Percentiles rank a stretch among this genome's conserved stretches.
phyloP scores from a whole-genome alignment of 2,113 vertebrate genomes.

The Myrmecobius fasciatus region DNA sequence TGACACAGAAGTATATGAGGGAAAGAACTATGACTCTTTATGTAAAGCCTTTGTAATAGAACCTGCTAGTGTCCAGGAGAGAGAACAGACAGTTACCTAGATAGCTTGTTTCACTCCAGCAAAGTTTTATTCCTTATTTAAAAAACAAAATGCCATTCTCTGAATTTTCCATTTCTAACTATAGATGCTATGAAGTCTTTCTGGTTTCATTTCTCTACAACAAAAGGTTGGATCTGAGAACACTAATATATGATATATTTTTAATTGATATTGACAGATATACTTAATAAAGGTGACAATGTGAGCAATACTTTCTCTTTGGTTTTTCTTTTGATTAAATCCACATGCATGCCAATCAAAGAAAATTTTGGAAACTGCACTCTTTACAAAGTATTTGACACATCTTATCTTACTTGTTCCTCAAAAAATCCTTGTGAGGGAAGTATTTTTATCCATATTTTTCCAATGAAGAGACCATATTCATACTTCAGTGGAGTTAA shows the following conservation, averaged over 20 bases:
- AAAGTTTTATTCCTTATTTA: not conserved
- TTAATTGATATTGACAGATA: not conserved
- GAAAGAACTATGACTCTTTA: not conserved
- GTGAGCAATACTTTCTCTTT: not conserved
- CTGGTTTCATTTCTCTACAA: not conserved
- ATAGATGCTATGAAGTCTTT: not conserved
- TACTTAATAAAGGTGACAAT: too few relatives aligned
- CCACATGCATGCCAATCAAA: not conserved
- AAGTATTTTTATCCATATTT: not conserved
- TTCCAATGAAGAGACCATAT: not conserved
- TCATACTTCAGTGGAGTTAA: not conserved
- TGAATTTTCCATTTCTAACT: not conserved
- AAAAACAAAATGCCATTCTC: not conserved
- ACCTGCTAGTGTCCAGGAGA: not conserved
- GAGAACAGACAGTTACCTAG: not conserved
- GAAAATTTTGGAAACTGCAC: not conserved
- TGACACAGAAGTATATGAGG: not conserved
- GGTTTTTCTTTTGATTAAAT: not conserved
- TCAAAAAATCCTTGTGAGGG: not conserved
- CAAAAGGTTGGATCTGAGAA: not conserved
- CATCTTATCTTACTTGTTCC: not conserved
- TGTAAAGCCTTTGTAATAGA: not conserved
- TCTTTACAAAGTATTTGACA: not conserved
- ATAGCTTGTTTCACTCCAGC: not conserved
- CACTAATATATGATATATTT: not conserved